Evolutionary conservation across 1,140 invertebrate species (phyloP).

Genomic region (Caerostris extrusa): DNA sequence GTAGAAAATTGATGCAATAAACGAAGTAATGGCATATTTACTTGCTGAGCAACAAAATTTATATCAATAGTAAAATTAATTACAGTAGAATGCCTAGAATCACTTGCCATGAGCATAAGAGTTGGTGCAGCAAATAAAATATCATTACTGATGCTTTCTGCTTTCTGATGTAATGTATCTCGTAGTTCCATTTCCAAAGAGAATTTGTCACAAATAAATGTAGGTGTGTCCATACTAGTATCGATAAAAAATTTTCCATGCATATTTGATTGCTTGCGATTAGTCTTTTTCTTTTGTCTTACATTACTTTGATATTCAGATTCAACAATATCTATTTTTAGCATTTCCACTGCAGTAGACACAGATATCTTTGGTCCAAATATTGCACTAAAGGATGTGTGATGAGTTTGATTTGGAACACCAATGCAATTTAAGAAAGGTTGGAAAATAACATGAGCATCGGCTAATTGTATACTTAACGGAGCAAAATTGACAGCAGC

Average conservation of each 20-base stretch:
- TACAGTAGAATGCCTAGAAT: constrained; percentile 89
- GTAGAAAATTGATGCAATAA: constrained; percentile 97
- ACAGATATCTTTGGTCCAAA: constrained; percentile 94
- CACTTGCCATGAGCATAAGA: constrained; percentile 76
- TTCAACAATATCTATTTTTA: constrained; percentile 96
- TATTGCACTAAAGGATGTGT: constrained; percentile 87
- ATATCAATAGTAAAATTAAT: constrained; percentile 93
- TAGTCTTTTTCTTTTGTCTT: constrained; percentile 70
- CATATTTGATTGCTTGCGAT: constrained; percentile 53
- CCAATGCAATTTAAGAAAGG: constrained; percentile 91
- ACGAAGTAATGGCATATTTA: constrained; percentile 96
- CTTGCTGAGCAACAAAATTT: constrained; percentile 93
- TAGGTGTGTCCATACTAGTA: constrained; percentile 87
- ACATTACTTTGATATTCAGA: constrained; percentile 81
- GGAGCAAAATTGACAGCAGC: constrained; percentile 81
- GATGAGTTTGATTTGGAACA: constrained; percentile 87
- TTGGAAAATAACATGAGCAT: constrained; percentile 96
- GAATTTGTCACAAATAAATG: constrained; percentile 95
- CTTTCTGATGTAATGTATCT: constrained; percentile 82
- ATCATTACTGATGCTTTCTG: constrained; percentile 65
- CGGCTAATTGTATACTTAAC: constrained; percentile 88
- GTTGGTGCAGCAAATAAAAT: constrained; percentile 39
- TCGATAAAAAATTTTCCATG: constrained; percentile 78
- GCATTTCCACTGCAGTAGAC: constrained; percentile 91
- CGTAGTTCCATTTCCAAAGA: constrained; percentile 93